These are phyloP conservation scores for Phyllostomus discolor DNA, from an alignment of 2,113 vertebrate genomes.

Conservation along the genomic window DNA sequence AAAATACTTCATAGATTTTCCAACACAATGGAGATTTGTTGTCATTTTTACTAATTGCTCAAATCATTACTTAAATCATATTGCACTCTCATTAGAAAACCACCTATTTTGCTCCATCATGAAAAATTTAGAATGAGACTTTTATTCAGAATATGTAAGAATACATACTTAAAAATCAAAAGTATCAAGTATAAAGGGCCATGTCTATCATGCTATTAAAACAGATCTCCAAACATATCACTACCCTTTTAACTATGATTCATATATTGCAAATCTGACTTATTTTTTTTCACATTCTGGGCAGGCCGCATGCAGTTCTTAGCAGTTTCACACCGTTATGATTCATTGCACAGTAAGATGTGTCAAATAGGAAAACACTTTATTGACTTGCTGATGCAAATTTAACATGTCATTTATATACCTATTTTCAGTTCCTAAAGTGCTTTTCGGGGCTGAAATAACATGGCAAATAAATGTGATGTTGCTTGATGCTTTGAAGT, in stretches of 20 bases:
- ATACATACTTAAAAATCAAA: background rate
- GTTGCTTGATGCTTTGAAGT: background rate
- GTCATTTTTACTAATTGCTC: background rate
- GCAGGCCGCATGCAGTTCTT: background rate
- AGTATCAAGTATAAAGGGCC: background rate
- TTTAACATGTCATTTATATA: slow-evolving; percentile 53
- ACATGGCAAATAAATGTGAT: slow-evolving; percentile 19
- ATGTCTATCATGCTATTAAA: background rate
- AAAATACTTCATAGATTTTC: background rate
- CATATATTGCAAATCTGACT: background rate
- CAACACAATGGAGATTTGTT: background rate
- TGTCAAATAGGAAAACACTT: slow-evolving; percentile 52
- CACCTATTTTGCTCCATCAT: background rate
- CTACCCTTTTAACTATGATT: background rate
- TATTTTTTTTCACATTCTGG: background rate
- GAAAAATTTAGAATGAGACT: background rate
- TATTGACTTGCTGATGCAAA: slow-evolving; percentile 52
- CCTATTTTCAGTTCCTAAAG: slow-evolving; percentile 49
- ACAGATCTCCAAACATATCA: background rate
- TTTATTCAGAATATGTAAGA: background rate
- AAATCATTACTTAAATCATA: background rate
- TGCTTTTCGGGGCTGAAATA: slow-evolving; percentile 31
- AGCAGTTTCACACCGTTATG: slow-evolving; percentile 42
- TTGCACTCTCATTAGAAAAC: background rate
- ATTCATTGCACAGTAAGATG: slow-evolving; percentile 53